phyloP scores from a whole-genome alignment of 2,797 vertebrate genomes.

The Aulostomus chinensis region DNA sequence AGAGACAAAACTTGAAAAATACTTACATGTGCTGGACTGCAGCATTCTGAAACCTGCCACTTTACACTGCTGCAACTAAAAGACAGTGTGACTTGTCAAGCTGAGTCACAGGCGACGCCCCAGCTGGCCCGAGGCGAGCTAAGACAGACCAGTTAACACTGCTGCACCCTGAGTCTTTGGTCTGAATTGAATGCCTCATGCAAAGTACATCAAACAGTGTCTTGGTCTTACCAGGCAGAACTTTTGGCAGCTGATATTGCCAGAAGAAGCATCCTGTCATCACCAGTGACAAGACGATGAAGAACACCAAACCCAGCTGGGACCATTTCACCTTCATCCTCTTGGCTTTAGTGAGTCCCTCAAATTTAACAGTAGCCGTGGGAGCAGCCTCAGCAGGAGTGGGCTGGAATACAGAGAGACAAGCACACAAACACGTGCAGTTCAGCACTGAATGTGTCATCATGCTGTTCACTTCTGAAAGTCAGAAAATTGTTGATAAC shows the following conservation, averaged over 20 bases:
- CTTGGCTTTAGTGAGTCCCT: constrained; percentile 62
- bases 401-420: constrained; percentile 48
- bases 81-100: too few relatives aligned
- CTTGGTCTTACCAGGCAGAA: constrained; percentile 75
- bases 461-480: neutral
- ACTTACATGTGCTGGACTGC: too few relatives aligned
- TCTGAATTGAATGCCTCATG: too few relatives aligned
- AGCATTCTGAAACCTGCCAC: too few relatives aligned
- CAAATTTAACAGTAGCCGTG: constrained; percentile 52
- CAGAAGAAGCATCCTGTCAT: constrained; percentile 95
- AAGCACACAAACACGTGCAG: constrained; percentile 6
- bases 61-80: too few relatives aligned
- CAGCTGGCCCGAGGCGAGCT: too few relatives aligned
- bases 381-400: constrained; percentile 56
- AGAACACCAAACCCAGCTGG: constrained; percentile 81
- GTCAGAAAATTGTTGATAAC: neutral
- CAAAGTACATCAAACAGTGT: neutral
- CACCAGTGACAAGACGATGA: constrained; percentile 84
- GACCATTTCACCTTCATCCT: constrained; percentile 85
- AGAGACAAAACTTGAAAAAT: too few relatives aligned
- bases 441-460: constrained; percentile 3
- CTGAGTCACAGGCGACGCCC: too few relatives aligned
- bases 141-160: too few relatives aligned
- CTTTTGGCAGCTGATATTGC: constrained; percentile 91
- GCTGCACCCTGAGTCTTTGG: too few relatives aligned